Conservation (phyloP, 2,797 vertebrate species). For the Alcedo atthis region DNA sequence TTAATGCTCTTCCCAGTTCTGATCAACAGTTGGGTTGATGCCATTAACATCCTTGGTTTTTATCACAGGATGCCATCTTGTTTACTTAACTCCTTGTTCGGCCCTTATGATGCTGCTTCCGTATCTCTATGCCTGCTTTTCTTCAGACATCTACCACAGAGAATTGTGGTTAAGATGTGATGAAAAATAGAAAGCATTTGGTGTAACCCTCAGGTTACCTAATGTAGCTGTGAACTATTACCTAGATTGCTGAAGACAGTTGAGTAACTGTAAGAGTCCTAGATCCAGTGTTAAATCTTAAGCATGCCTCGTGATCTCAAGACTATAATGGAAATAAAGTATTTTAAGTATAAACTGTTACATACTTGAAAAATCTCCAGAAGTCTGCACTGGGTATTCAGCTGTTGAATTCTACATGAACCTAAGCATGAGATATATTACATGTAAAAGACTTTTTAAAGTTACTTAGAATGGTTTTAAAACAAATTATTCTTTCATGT, state of each 20-base stretch:
- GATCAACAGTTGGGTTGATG: not conserved
- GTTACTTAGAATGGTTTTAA: not conserved
- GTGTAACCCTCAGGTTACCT: not conserved
- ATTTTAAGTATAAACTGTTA: conserved; percentile 23
- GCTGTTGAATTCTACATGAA: not conserved
- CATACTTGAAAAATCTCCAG: not conserved
- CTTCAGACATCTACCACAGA: not conserved
- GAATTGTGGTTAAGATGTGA: not conserved
- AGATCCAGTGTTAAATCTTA: not conserved
- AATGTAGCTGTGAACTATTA: not conserved
- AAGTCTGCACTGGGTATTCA: not conserved
- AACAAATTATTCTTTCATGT: not conserved
- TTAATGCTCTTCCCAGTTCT: not conserved
- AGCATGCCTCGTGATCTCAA: not conserved
- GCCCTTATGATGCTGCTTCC: not conserved
- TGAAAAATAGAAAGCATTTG: not conserved
- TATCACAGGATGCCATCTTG: not conserved
- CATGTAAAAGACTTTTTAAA: not conserved
- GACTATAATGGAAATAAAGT: conserved; percentile 13
- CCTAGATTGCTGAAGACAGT: not conserved
- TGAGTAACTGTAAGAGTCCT: not conserved
- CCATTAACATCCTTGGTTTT: not conserved
- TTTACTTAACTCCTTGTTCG: not conserved
- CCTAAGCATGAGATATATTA: not conserved
- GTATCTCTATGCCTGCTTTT: not conserved